phyloP scores from a whole-genome alignment of 2,888 invertebrate genomes.

The Troglohyphantes excavatus region DNA sequence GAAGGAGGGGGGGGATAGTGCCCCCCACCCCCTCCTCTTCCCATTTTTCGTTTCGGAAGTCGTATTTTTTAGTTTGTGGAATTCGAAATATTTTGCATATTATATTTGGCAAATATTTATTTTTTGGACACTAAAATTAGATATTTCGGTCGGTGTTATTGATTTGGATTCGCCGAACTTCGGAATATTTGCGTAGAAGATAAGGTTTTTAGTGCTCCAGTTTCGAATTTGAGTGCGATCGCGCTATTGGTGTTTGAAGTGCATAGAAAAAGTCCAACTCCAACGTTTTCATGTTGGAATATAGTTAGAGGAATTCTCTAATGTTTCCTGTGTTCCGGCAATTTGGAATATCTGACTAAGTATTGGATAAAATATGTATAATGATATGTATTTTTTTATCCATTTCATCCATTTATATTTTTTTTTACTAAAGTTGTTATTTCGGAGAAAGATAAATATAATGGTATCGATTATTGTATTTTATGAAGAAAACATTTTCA shows the following conservation, averaged over 20 bases:
- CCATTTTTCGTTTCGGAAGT: background rate
- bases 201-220: background rate
- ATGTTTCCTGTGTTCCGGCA: background rate
- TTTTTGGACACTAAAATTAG: constrained; percentile 39
- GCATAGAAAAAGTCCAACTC: background rate
- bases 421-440: too few relatives aligned
- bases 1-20: constrained; percentile 13
- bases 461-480: too few relatives aligned
- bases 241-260: background rate
- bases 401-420: too few relatives aligned
- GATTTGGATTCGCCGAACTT: background rate
- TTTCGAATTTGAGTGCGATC: background rate
- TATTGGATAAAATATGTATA: too few relatives aligned
- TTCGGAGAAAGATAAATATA: too few relatives aligned
- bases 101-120: constrained; percentile 39
- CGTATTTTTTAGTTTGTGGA: constrained; percentile 5
- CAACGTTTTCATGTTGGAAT: background rate
- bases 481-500: too few relatives aligned
- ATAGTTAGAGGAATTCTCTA: background rate
- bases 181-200: background rate
- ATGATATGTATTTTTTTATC: too few relatives aligned
- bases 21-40: background rate
- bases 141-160: constrained; percentile 3
- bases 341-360: too few relatives aligned
- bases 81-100: constrained; percentile 27